A percentile compares a stretch with the other conserved stretches of the same genome.
Evolutionary conservation across 1,140 invertebrate genomes (phyloP).

Genomic region (Brachionus sp.): DNA sequence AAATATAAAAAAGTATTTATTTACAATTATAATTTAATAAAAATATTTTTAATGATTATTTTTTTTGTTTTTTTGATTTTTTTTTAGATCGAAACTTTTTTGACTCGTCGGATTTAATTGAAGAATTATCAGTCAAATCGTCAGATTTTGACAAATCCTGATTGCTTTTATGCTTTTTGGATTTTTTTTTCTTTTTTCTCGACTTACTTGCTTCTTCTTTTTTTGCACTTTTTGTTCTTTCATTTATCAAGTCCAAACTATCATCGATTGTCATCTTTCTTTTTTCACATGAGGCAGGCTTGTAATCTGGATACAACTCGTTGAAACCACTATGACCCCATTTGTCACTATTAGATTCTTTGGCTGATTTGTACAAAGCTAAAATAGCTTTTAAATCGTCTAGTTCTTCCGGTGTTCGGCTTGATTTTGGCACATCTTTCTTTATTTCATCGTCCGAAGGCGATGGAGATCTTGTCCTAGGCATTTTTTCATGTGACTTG

Average conservation of each 20-base stretch:
- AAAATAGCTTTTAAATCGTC: slow-evolving; percentile 44
- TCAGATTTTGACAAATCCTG: background rate
- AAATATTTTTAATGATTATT: background rate
- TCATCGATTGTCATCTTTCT: background rate
- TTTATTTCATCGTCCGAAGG: slow-evolving; percentile 9
- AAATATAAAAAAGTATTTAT: background rate
- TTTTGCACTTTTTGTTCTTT: background rate
- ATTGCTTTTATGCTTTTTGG: background rate
- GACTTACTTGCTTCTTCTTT: background rate
- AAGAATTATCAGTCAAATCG: background rate
- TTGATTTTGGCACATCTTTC: background rate
- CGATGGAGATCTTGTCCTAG: background rate
- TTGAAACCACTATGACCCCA: slow-evolving; percentile 41
- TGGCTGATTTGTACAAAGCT: slow-evolving; percentile 40
- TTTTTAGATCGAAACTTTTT: background rate
- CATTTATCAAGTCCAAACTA: background rate
- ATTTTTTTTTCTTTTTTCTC: slow-evolving; percentile 34
- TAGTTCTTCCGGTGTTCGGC: slow-evolving; percentile 11
- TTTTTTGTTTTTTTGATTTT: background rate
- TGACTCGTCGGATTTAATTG: background rate
- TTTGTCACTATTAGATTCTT: slow-evolving; percentile 27
- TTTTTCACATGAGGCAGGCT: background rate
- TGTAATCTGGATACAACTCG: slow-evolving; percentile 17
- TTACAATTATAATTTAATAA: background rate
- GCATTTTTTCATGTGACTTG: background rate